A percentile compares a stretch with the other conserved stretches of the same genome.
Evolutionary conservation across 1,140 invertebrate genomes (phyloP).

Genomic region (Drusus annulatus): DNA sequence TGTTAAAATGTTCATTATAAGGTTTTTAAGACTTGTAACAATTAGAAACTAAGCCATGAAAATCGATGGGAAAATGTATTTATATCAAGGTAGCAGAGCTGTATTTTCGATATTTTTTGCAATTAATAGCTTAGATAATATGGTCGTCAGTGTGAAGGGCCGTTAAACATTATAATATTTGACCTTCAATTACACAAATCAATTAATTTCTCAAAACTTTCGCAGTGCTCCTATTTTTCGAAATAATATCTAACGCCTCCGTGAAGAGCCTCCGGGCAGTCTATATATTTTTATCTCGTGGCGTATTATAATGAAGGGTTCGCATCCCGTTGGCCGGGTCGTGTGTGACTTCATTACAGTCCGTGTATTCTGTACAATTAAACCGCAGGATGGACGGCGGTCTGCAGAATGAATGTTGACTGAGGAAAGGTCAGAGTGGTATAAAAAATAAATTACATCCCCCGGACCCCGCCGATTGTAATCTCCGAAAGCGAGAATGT

Average conservation of each 20-base stretch:
- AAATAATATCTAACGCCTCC: neutral
- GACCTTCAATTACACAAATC: no score
- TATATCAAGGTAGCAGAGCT: no score
- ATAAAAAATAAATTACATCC: constrained; percentile 56
- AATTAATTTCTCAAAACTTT: no score
- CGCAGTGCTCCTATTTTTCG: no score
- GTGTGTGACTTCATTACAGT: constrained; percentile 41
- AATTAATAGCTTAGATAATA: no score
- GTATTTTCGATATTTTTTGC: no score
- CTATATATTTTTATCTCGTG: constrained; percentile 36
- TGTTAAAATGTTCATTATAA: no score
- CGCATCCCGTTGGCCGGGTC: constrained; percentile 8
- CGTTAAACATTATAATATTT: no score
- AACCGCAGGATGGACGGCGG: constrained; percentile 23
- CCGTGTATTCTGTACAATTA: constrained; percentile 51
- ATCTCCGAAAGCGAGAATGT: constrained; percentile 24
- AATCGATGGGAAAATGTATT: no score
- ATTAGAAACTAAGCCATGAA: no score
- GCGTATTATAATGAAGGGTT: constrained; percentile 40
- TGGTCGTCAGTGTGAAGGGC: no score
- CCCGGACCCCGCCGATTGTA: neutral
- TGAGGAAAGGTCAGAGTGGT: constrained; percentile 38
- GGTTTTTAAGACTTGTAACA: no score
- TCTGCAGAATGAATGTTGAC: constrained; percentile 42
- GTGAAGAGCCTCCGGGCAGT: neutral